A percentile compares a stretch with the other conserved stretches of the same genome.
phyloP scores from a whole-genome alignment of 2,888 invertebrate genomes.

The Girardia tigrina region DNA sequence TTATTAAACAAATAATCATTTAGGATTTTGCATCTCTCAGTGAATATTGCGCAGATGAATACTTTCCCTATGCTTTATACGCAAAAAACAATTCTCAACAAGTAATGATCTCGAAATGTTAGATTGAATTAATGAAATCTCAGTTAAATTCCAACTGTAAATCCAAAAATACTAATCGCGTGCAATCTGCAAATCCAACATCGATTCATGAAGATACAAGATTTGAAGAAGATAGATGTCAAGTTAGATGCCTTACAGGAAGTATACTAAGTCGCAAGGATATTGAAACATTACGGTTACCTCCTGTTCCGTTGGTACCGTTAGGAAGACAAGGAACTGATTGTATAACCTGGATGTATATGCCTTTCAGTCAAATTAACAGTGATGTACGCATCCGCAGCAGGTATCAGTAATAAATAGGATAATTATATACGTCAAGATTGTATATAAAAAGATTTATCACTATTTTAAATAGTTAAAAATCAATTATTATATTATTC shows the following conservation, averaged over 20 bases:
- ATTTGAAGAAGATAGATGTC: neutral
- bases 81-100: neutral
- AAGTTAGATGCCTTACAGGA: neutral
- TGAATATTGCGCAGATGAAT: neutral
- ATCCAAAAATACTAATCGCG: neutral
- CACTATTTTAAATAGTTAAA: too few relatives aligned
- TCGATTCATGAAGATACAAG: neutral
- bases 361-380: slow-evolving; percentile 47
- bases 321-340: slow-evolving; percentile 46
- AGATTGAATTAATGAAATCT: neutral
- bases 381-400: slow-evolving; percentile 43
- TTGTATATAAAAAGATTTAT: too few relatives aligned
- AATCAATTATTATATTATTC: too few relatives aligned
- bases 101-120: neutral
- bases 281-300: slow-evolving; percentile 38
- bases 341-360: slow-evolving; percentile 43
- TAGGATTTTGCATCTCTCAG: neutral
- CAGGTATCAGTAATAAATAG: too few relatives aligned
- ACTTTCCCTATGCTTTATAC: neutral
- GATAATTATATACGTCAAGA: too few relatives aligned
- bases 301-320: slow-evolving; percentile 45
- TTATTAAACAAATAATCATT: too few relatives aligned
- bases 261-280: neutral
- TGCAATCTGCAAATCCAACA: neutral
- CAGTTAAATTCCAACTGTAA: neutral